Base-by-base conservation (phyloP, 2,113 vertebrate species). In the Dromaius novaehollandiae region DNA sequence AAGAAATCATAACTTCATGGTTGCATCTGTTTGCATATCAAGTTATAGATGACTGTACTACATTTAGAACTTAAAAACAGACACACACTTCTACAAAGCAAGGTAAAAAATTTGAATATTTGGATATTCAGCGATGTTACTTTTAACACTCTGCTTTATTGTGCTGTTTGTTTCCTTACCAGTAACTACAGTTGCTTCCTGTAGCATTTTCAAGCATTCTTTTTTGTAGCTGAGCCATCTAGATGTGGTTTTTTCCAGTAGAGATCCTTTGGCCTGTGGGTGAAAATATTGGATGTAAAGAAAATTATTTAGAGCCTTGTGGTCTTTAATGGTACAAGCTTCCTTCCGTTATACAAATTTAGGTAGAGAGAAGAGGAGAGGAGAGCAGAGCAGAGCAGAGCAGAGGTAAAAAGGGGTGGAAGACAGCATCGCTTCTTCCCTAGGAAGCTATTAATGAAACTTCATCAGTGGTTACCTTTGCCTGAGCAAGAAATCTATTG, bases 171-270 rank as follows among this genome's bases (percentile, higher is more conserved):
- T 25, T 76, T 92, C 68, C 98, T 98, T 97, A 99, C 99, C 99
- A 88, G 96, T 96, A 61, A 88, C 91, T 76, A 96, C 56, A 34
- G 86, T 64, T 19, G 95, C 38, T 32, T 89, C 96, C 84, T 89
- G 91, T 81, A 99, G 97, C 53, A 96, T 98, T 95, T 82, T 98
- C 88, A 98, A 98, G 93, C 99, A 99, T 77, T 98, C 98, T 82
- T 99, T 97, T 93, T 96, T 98, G 91, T 99, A 99, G 70, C 98
- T 97, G 21, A 97, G 96, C 97, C 99, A 99, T 81, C 98, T 98
- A 40, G 95, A 73, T 16, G 99, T 98, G 73, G 98, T 97, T 95
- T 98, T 98, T 84, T 99, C 97, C 61, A 99, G 98, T 61, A 98
- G 46, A 28, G 99, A 99, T 51, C 98, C 98, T 84, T 96, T 97